Evolutionary conservation across 2,113 vertebrate genomes (phyloP).

Genomic region (Lepisosteus oculatus): DNA sequence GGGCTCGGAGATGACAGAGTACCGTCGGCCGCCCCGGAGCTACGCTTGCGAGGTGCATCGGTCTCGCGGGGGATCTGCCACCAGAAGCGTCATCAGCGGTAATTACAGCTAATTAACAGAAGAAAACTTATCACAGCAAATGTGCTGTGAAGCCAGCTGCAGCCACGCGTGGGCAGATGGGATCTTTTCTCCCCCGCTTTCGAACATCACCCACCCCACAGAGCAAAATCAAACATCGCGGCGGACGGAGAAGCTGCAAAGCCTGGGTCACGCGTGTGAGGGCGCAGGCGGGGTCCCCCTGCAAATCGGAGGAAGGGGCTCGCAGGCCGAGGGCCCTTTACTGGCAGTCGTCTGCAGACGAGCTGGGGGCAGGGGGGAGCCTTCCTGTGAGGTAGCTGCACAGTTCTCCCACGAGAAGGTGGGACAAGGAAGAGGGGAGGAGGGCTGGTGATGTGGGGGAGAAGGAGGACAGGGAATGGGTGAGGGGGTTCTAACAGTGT

Average conservation of each 20-base stretch:
- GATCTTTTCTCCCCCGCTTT: background rate
- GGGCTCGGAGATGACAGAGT: slow-evolving; percentile 11
- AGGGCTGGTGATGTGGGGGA: background rate
- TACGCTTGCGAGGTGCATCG: slow-evolving; percentile 8
- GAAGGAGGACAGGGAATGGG: background rate
- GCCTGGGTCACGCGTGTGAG: background rate
- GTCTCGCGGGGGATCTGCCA: slow-evolving; percentile 11
- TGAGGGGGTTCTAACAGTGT: background rate
- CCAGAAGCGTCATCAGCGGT: slow-evolving; percentile 24
- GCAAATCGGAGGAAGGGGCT: too few relatives aligned
- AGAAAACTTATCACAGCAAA: slow-evolving; percentile 28
- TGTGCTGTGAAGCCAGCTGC: slow-evolving; percentile 21
- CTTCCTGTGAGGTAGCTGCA: background rate
- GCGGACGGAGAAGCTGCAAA: background rate
- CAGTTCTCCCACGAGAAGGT: background rate
- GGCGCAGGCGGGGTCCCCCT: background rate
- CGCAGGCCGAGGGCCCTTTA: too few relatives aligned
- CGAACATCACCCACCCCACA: background rate
- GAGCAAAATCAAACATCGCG: background rate
- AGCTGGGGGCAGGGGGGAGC: too few relatives aligned
- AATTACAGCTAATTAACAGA: slow-evolving; percentile 36
- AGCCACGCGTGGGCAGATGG: slow-evolving; percentile 22
- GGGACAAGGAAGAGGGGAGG: background rate
- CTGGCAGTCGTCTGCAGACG: too few relatives aligned
- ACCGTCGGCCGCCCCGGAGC: background rate